Conservation (phyloP, 2,797 vertebrate genomes). For the Myripristis murdjan region DNA sequence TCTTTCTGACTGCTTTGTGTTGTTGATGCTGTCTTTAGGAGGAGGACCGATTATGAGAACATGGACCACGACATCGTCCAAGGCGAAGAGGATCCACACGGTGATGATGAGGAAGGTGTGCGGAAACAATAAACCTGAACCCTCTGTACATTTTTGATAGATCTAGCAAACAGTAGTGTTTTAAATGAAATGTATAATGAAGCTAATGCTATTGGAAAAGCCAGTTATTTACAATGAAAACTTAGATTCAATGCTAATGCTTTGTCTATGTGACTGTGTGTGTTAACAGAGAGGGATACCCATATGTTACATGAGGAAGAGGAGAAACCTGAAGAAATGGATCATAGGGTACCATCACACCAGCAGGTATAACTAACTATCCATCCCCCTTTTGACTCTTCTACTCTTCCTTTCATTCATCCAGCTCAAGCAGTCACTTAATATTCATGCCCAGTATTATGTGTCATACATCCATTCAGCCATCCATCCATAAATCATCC, state of each 20-base stretch:
- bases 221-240: too few relatives aligned
- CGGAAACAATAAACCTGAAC: background rate
- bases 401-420: background rate
- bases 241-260: too few relatives aligned
- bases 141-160: too few relatives aligned
- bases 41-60: conserved; percentile 88
- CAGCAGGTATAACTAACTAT: conserved; percentile 69
- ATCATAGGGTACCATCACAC: conserved; percentile 65
- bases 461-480: conserved; percentile 25
- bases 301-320: conserved; percentile 69
- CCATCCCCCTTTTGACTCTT: background rate
- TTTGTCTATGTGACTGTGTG: conserved; percentile 34
- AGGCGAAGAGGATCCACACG: conserved; percentile 87
- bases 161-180: too few relatives aligned
- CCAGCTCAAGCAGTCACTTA: conserved; percentile 12
- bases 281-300: conserved; percentile 68
- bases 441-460: conserved; percentile 24
- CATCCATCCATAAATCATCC: too few relatives aligned
- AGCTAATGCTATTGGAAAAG: too few relatives aligned
- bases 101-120: conserved; percentile 88
- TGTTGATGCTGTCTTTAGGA: conserved; percentile 79
- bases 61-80: conserved; percentile 89
- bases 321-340: conserved; percentile 59
- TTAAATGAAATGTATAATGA: too few relatives aligned
- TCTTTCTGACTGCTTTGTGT: conserved; percentile 8